Base-by-base conservation (phyloP, 2,888 invertebrate genomes). In the Microchrysa polita region DNA sequence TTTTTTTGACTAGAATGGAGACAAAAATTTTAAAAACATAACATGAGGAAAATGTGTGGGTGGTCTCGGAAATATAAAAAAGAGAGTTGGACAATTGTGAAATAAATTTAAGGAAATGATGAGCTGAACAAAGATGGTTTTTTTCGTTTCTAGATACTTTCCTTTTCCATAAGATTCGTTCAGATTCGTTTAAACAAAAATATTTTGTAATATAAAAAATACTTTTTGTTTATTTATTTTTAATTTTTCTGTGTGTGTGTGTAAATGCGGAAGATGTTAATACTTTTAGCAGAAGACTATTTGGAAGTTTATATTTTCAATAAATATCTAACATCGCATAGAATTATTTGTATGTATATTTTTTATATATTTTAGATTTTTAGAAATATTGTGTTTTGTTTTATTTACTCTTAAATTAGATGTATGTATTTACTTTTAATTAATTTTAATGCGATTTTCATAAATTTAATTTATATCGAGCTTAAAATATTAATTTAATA, bases 1-100 rank as follows among this genome's bases (percentile, higher is more conserved):
- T 16, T 52, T 34, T 65, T 27, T 48, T 65, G 65, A 65, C 65
- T 65, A 65, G 65, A 65, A 20, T n/a, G n/a, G n/a, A n/a, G n/a
- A n/a, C n/a, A n/a, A n/a, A n/a, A n/a, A n/a, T n/a, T n/a, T n/a
- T n/a, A n/a, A n/a, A n/a, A n/a, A n/a, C n/a, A n/a, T n/a, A n/a
- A n/a, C n/a, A n/a, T n/a, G n/a, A n/a, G n/a, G n/a, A n/a, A n/a
- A n/a, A n/a, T n/a, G n/a, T n/a, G n/a, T n/a, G n/a, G n/a, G n/a
- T n/a, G n/a, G n/a, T n/a, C n/a, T n/a, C n/a, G n/a, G n/a, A n/a
- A n/a, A n/a, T n/a, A n/a, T n/a, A n/a, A n/a, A n/a, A n/a, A n/a
- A n/a, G n/a, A n/a, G n/a, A n/a, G n/a, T n/a, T n/a, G n/a, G 27
- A 34, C 2, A 34, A 34, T 34, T 34, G 27, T 34, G 7, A 34